Conservation (phyloP, 2,113 vertebrate genomes). For the Eptesicus fuscus region DNA sequence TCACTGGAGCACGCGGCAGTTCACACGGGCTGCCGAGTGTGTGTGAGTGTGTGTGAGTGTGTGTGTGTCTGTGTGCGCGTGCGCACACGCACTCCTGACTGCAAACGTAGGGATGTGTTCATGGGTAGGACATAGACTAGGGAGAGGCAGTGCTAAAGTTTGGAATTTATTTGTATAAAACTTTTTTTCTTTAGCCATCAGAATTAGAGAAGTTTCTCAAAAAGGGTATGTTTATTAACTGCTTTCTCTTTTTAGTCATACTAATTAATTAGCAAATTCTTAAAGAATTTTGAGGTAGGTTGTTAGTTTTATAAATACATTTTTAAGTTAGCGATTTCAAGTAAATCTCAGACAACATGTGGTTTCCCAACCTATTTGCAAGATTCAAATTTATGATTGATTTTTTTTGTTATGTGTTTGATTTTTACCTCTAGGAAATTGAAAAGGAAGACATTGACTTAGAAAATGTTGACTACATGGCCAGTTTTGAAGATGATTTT, state of each 20-base stretch:
- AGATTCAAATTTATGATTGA: neutral
- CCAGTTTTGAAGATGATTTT: conserved; percentile 93
- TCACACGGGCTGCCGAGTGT: neutral
- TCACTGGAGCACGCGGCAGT: neutral
- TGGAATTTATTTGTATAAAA: neutral
- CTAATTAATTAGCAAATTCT: neutral
- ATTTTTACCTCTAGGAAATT: conserved; percentile 75
- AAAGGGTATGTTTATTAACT: neutral
- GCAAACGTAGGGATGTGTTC: neutral
- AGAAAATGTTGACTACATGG: conserved; percentile 66
- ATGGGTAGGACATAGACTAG: neutral
- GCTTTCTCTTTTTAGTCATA: neutral
- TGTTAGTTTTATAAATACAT: neutral
- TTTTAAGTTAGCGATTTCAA: neutral
- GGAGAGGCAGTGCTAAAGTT: no score
- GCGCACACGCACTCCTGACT: neutral
- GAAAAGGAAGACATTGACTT: conserved; percentile 70
- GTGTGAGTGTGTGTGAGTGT: neutral
- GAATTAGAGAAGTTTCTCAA: neutral
- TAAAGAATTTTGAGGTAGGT: neutral
- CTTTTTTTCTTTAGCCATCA: neutral
- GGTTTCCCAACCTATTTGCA: neutral
- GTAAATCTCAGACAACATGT: neutral
- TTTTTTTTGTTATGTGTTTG: conserved; percentile 26
- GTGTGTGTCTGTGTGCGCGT: rapidly evolving